Evolutionary conservation across 92 coral and sea anemone species (phyloP).

Genomic region (Heliopora coerulea): DNA sequence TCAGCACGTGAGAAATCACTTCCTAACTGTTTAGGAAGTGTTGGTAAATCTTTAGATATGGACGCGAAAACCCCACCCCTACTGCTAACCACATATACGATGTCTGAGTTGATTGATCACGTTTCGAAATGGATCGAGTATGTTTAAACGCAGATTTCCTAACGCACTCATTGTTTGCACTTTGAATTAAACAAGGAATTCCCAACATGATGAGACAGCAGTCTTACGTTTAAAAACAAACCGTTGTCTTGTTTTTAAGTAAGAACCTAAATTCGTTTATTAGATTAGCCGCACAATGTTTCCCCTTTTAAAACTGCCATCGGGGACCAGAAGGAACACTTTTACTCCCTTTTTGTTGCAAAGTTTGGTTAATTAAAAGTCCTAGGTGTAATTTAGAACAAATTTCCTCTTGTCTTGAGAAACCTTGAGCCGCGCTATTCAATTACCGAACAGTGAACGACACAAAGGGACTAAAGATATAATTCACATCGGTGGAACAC

Average conservation of each 20-base stretch:
- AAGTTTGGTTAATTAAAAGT: not conserved
- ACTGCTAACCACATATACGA: not conserved
- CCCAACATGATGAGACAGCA: conserved; percentile 22
- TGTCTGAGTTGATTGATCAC: not conserved
- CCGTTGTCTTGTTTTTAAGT: not conserved
- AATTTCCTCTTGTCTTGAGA: not conserved
- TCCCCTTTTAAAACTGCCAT: no score
- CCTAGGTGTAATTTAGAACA: not conserved
- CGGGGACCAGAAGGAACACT: no score
- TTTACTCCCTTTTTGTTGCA: not conserved
- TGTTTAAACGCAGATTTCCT: not conserved
- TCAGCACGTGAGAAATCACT: not conserved
- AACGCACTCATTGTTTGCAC: conserved; percentile 16
- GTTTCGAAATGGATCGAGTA: not conserved
- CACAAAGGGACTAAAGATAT: not conserved
- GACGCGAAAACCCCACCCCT: not conserved
- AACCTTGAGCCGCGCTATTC: not conserved
- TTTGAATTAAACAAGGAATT: conserved; percentile 1
- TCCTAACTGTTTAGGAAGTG: not conserved
- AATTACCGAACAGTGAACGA: not conserved
- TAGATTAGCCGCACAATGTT: no score
- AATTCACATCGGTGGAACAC: not conserved
- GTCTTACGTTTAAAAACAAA: not conserved
- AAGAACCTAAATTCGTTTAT: not conserved
- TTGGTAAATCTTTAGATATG: not conserved